Conservation (phyloP, 2,113 vertebrate genomes). For the Mastomys coucha region DNA sequence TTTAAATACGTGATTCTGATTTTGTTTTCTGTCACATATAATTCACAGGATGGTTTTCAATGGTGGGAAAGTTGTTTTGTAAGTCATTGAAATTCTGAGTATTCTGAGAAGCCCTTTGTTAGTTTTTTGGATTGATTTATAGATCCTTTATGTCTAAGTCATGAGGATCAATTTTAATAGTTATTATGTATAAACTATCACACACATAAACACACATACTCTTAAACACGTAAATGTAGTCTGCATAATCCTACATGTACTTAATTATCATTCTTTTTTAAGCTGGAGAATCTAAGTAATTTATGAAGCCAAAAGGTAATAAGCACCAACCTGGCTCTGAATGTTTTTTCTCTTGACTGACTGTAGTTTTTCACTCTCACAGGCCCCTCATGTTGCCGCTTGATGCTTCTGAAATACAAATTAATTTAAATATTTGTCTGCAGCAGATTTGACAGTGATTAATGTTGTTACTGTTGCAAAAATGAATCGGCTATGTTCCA, state of each 20-base stretch:
- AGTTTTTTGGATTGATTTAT: not conserved
- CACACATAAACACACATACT: not conserved
- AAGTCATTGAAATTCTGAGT: not conserved
- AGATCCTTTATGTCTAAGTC: not conserved
- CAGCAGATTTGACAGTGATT: not conserved
- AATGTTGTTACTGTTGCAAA: not conserved
- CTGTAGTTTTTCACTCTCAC: not conserved
- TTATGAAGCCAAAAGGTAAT: not conserved
- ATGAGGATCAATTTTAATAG: not conserved
- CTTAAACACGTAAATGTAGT: not conserved
- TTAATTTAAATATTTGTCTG: slow-evolving; percentile 14
- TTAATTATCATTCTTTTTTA: not conserved
- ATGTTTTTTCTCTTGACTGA: not conserved
- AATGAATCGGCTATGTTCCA: not conserved
- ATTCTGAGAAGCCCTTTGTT: not conserved
- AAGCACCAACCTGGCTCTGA: not conserved
- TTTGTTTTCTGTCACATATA: not conserved
- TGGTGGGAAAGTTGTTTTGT: not conserved
- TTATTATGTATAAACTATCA: not conserved
- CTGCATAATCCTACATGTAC: not conserved
- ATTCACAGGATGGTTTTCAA: not conserved
- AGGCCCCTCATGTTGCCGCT: no score
- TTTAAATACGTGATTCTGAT: not conserved
- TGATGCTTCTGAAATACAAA: not conserved
- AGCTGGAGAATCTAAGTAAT: slow-evolving; percentile 13